Evolutionary conservation across 2,888 invertebrate genomes (phyloP), one percentile per base, ranked within the genome.

Genomic region (Euplagia quadripunctaria): DNA sequence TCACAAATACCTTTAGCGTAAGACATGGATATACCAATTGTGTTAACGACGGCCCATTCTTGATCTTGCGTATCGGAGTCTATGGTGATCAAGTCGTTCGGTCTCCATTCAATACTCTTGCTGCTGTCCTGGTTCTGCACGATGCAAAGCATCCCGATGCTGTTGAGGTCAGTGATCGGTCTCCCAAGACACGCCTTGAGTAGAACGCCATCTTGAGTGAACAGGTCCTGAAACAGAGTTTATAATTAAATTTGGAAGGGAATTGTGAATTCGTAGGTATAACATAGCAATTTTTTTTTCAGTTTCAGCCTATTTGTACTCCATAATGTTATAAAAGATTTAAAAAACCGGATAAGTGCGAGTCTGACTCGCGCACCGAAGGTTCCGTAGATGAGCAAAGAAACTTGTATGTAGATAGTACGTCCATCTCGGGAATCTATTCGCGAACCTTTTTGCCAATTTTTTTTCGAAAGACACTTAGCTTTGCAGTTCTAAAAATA

Each of bases 41-140:
- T 97, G 86, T 98, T 97, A 31, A 98, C 98, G 73, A 98, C 96
- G 0, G 98, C 98, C 98, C 98, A 98, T 87, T 98, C 98, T 86
- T 98, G 97, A 87, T 98, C 98, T 86, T 97, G 98, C 2, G 97
- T 97, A 82, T 98, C 98, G 0, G 97, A 97, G 82, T 98, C 97
- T 12, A 97, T 96, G 17, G 98, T 97, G 66, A 97, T 98, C 79
- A 98, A 95, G 89, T 98, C 98, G 77, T 97, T 97, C 0, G 98
- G 98, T 88, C 97, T 97, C 98, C 98, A 98, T 91, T 98, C 98
- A 71, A 98, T 97, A 81, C 96, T 97, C 78, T 97, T 96, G n/a
- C 96, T 96, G 82, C 92, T 92, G 71, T 96, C 92, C 72, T 96
- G 93, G 85, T 97, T 97, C 93, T 97, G 97, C 1, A 97, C 97